A percentile compares a stretch with the other conserved stretches of the same genome.
Evolutionary conservation across 2,797 vertebrate genomes (phyloP).

Genomic region (Fratercula arctica): DNA sequence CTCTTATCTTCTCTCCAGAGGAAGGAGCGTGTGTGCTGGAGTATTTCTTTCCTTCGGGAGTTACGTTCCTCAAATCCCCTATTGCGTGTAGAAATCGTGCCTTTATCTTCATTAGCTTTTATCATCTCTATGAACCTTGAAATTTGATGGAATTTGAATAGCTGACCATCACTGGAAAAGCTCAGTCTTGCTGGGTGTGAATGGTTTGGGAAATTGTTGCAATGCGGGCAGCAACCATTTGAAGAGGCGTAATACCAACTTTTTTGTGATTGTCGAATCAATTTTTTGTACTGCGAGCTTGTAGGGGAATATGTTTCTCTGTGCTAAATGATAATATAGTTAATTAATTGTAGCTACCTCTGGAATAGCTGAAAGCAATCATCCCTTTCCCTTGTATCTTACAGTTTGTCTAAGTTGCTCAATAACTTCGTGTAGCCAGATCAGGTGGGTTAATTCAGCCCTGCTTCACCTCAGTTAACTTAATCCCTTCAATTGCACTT

Average conservation of each 20-base stretch:
- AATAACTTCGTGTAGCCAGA: neutral
- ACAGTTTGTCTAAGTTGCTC: neutral
- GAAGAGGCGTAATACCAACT: neutral
- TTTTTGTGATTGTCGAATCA: neutral
- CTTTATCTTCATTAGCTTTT: neutral
- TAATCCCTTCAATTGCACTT: neutral
- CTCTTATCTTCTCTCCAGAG: neutral
- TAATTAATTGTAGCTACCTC: neutral
- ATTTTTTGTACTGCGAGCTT: neutral
- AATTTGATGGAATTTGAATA: neutral
- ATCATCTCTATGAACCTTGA: neutral
- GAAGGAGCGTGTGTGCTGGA: neutral
- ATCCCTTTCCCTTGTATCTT: neutral
- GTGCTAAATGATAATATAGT: neutral
- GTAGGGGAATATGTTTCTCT: neutral
- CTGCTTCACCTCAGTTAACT: neutral
- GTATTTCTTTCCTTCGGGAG: neutral
- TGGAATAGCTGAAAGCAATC: neutral
- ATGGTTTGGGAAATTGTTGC: neutral
- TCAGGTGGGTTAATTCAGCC: neutral
- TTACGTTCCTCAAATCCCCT: conserved; percentile 4
- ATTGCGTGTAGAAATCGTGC: neutral
- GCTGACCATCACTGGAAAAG: neutral
- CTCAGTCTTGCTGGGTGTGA: neutral
- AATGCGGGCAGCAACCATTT: neutral